Base-by-base conservation (phyloP, 2,797 vertebrate species). In the Sphaeramia orbicularis region DNA sequence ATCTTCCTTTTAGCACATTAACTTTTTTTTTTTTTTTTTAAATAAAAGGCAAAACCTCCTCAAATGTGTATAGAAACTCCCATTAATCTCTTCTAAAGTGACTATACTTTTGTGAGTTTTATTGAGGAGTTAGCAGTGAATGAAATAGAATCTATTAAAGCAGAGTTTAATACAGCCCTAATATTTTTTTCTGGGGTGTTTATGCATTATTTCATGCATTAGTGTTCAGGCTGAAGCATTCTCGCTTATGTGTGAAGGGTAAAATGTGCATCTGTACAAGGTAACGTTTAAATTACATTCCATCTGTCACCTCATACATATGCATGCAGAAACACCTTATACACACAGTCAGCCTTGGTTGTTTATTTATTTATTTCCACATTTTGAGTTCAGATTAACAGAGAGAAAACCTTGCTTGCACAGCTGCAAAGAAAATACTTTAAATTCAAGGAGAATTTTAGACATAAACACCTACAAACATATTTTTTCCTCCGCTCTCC, bases 391-490 rank as follows among this genome's bases (percentile, higher is more conserved):
- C 37, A n/a, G 66, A 32, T 62, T 64, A 78, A 63, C 40, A 41
- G 55, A 56, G 14, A 38, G 27, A 51, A 70, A 54, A 37, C 54
- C 64, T 68, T 1, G 52, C 65, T 4, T 24, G 2, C 21, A 51
- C 65, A 55, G 51, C 58, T 71, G 61, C 0, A 1, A 71, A 64
- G 56, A 55, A 44, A 74, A 76, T 16, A 66, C 48, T 83, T 68
- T 40, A 85, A 69, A 82, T 85, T 80, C 77, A 71, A 82, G 50
- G 51, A 48, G 71, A 69, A 66, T 74, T 61, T 50, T 18, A 15
- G 50, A 81, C 43, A 66, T 51, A 66, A 73, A 80, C 76, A 76
- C 70, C 48, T 65, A 51, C 50, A 77, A 72, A 66, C 65, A 37
- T n/a, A 16, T 21, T 65, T 15, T 58, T 12, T 55, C 50, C 53